Percentiles rank a stretch among this genome's conserved stretches.
These are phyloP conservation scores for Cryptotermes secundus DNA, from an alignment of 1,140 invertebrate species.

Conservation along the genomic window DNA sequence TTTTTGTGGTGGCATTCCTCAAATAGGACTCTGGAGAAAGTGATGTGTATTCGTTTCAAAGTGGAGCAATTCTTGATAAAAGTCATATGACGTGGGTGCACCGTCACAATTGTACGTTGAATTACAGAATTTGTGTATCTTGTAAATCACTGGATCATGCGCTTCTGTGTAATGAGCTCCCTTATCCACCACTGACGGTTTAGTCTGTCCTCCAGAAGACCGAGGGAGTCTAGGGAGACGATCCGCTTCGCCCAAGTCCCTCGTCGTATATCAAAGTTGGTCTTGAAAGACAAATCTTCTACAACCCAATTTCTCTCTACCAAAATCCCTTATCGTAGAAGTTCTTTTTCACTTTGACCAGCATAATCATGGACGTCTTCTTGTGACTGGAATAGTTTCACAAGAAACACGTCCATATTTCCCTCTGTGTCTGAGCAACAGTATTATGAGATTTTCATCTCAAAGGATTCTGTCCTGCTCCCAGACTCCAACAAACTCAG, in stretches of 20 bases:
- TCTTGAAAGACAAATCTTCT: neutral
- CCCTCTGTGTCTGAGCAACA: neutral
- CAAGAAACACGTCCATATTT: neutral
- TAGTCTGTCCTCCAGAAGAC: too few relatives aligned
- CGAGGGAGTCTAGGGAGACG: neutral
- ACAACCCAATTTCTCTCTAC: neutral
- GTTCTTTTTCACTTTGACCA: constrained; percentile 2
- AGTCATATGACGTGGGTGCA: too few relatives aligned
- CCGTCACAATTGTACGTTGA: too few relatives aligned
- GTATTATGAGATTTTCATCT: constrained; percentile 9
- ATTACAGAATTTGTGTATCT: too few relatives aligned
- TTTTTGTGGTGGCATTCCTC: too few relatives aligned
- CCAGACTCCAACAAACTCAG: neutral
- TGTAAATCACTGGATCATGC: too few relatives aligned
- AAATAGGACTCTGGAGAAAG: too few relatives aligned
- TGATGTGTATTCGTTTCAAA: too few relatives aligned
- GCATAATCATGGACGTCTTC: neutral
- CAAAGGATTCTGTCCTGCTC: neutral
- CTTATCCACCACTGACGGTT: too few relatives aligned
- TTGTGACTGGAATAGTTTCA: neutral
- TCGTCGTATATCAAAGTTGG: constrained; percentile 2
- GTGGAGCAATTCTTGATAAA: too few relatives aligned
- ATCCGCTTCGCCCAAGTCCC: neutral
- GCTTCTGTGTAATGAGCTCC: too few relatives aligned
- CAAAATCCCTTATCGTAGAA: neutral